Evolutionary conservation across 2,888 invertebrate genomes (phyloP).

Genomic region (Nyleta sp.): DNA sequence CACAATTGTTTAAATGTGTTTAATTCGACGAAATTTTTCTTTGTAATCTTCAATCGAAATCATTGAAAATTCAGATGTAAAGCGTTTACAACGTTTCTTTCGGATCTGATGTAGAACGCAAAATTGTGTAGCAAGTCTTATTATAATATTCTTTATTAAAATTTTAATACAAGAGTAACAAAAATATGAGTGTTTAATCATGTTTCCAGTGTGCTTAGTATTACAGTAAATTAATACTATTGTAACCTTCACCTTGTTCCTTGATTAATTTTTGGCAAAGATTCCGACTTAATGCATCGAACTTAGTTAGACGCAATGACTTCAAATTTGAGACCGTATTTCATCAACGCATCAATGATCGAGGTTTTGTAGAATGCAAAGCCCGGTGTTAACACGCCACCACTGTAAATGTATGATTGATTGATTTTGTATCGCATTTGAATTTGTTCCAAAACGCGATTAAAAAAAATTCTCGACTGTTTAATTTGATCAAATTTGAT

Average conservation of each 20-base stretch:
- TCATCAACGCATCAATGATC: slow-evolving; percentile 88
- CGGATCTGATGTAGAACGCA: slow-evolving; percentile 5
- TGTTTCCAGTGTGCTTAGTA: background rate
- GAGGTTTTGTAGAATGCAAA: slow-evolving; percentile 93
- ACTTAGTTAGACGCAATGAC: slow-evolving; percentile 80
- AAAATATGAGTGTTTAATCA: slow-evolving; percentile 17
- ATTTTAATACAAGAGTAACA: slow-evolving; percentile 44
- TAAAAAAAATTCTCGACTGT: no score
- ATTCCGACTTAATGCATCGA: background rate
- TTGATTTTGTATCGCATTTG: no score
- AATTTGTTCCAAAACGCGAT: no score
- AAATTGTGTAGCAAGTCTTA: slow-evolving; percentile 21
- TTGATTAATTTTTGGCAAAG: background rate
- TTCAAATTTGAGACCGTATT: slow-evolving; percentile 89
- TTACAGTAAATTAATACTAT: background rate
- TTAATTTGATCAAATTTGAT: no score
- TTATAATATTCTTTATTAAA: slow-evolving; percentile 37
- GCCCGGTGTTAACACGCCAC: slow-evolving; percentile 94
- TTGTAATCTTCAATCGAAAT: background rate
- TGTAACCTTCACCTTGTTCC: slow-evolving; percentile 30
- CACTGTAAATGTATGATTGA: slow-evolving; percentile 87
- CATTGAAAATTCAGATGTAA: background rate
- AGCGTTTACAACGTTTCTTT: slow-evolving; percentile 3
- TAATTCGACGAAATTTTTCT: background rate
- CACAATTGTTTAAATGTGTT: background rate